Percentiles rank a stretch among this genome's conserved stretches.
phyloP scores from a whole-genome alignment of 2,113 vertebrate genomes.

The Sturnus vulgaris region DNA sequence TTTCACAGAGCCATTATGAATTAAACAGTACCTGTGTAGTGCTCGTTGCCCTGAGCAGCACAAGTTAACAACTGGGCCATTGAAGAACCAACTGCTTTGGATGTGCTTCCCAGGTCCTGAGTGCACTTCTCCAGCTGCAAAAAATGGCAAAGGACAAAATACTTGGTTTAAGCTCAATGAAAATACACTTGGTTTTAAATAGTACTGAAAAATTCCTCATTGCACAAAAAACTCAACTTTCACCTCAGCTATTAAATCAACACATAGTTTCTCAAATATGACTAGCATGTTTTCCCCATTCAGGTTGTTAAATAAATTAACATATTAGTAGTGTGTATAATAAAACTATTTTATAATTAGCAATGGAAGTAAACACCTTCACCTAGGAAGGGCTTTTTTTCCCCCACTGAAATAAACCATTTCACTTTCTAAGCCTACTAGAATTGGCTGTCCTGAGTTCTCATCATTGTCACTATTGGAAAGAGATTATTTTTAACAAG shows the following conservation, averaged over 20 bases:
- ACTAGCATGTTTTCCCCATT: neutral
- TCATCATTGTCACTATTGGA: neutral
- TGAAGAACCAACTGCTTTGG: conserved; percentile 95
- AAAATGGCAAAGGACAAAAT: neutral
- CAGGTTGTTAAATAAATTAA: neutral
- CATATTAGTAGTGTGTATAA: neutral
- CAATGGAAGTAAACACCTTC: neutral
- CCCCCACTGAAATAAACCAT: neutral
- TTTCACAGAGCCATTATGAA: neutral
- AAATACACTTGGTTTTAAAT: neutral
- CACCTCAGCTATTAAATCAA: neutral
- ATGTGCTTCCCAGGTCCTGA: conserved; percentile 95
- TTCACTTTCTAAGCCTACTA: neutral
- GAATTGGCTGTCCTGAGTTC: neutral
- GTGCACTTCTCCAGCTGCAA: conserved; percentile 93
- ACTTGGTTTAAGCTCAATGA: neutral
- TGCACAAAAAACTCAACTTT: neutral
- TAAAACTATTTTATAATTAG: neutral
- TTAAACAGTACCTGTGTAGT: conserved; percentile 87
- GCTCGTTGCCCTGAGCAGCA: conserved; percentile 95
- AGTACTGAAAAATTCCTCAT: neutral
- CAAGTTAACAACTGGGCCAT: conserved; percentile 97
- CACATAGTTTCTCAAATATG: neutral
- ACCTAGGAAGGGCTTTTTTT: neutral
- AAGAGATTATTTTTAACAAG: neutral